Conservation (phyloP, 2,797 vertebrate genomes). For the Helostoma temminkii region DNA sequence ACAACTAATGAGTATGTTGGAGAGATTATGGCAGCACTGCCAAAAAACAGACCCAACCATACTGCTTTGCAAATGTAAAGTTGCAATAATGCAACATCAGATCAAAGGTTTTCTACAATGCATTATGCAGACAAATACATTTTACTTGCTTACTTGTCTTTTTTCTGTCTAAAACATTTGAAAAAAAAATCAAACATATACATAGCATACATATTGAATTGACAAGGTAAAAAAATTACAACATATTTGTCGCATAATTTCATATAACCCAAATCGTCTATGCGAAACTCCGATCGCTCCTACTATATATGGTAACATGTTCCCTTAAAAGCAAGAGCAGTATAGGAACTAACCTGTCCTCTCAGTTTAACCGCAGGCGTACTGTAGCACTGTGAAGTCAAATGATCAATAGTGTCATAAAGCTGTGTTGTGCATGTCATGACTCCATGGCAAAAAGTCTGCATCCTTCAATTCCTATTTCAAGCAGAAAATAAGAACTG, state of each 20-base stretch:
- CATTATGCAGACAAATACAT: not conserved
- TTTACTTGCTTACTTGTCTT: not conserved
- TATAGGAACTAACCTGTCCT: not conserved
- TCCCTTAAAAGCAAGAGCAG: not conserved
- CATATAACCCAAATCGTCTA: not conserved
- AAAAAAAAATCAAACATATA: not conserved
- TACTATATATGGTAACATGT: no score
- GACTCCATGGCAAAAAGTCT: constrained; percentile 26
- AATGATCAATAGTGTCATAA: constrained; percentile 33
- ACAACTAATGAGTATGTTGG: constrained; percentile 10
- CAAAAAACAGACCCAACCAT: not conserved
- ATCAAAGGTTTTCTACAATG: not conserved
- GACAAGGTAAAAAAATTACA: not conserved
- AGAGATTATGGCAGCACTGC: not conserved
- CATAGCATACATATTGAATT: not conserved
- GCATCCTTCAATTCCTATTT: constrained; percentile 19
- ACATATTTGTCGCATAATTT: not conserved
- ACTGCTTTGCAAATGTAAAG: not conserved
- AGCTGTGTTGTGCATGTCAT: constrained; percentile 14
- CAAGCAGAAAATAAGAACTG: constrained; percentile 19
- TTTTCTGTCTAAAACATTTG: not conserved
- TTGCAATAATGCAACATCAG: not conserved
- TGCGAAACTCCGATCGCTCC: not conserved
- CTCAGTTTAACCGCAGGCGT: not conserved
- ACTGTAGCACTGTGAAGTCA: not conserved